phyloP scores from a whole-genome alignment of 2,113 vertebrate species.

The Heterocephalus glaber region DNA sequence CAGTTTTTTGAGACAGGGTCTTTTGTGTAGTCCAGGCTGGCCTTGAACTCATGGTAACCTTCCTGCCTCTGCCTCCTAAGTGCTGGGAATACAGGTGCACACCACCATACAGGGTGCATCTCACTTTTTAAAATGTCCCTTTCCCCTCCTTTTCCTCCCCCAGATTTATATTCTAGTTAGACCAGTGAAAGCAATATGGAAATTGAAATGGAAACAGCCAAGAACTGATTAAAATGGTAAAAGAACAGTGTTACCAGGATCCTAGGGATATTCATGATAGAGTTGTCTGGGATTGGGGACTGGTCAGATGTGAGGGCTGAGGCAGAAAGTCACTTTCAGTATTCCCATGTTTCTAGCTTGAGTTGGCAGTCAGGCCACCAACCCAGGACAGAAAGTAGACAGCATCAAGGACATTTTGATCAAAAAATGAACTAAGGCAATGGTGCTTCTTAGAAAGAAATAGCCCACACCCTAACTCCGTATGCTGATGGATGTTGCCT shows the following conservation, averaged over 20 bases:
- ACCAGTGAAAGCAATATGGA: background rate
- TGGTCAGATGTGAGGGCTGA: background rate
- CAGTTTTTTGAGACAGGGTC: background rate
- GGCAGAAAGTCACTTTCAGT: background rate
- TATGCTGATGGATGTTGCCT: background rate
- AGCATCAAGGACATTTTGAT: background rate
- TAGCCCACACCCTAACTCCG: background rate
- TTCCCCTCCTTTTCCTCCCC: background rate
- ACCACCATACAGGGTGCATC: background rate
- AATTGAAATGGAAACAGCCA: background rate
- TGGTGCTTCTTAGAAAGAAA: background rate
- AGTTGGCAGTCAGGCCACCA: background rate
- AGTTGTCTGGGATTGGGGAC: background rate
- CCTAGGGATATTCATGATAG: background rate
- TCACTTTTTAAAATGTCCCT: background rate
- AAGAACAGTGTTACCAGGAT: background rate
- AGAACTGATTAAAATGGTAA: slow-evolving; percentile 24
- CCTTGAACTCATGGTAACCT: background rate
- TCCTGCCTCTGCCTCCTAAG: background rate
- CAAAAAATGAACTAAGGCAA: slow-evolving; percentile 38
- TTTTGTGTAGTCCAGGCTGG: background rate
- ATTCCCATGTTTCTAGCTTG: background rate
- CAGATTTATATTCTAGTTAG: slow-evolving; percentile 10
- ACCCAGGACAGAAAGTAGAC: background rate
- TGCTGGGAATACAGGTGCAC: background rate